phyloP scores from a whole-genome alignment of 2,113 vertebrate species.

The Corythaixoides concolor region DNA sequence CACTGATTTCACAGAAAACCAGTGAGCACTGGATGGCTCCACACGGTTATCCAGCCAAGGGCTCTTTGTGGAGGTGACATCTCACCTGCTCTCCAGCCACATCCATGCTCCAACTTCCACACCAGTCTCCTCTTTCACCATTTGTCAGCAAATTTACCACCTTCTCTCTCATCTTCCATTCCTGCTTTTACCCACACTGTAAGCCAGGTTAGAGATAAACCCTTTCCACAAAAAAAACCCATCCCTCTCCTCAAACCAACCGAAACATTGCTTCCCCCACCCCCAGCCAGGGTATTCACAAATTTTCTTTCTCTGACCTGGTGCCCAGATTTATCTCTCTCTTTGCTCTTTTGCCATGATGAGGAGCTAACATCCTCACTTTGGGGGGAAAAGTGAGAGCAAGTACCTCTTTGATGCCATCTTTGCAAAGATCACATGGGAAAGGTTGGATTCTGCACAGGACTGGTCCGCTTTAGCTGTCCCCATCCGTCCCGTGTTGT shows the following conservation, averaged over 20 bases:
- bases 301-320: not conserved
- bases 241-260: not conserved
- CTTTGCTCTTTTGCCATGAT: not conserved
- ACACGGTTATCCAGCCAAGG: not conserved
- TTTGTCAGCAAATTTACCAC: not conserved
- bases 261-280: not conserved
- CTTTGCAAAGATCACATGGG: not conserved
- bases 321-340: not conserved
- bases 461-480: not conserved
- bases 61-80: not conserved
- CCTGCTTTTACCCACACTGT: not conserved
- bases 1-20: not conserved
- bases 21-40: not conserved
- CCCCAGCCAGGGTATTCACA: not conserved
- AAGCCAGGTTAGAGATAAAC: not conserved
- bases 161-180: not conserved
- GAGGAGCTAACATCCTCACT: not conserved
- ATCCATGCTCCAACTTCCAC: not conserved
- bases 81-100: not conserved
- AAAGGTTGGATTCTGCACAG: not conserved
- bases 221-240: not conserved
- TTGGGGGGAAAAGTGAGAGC: not conserved
- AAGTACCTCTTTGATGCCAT: not conserved
- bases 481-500: accelerated
- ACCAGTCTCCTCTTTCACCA: not conserved